A percentile compares a stretch with the other conserved stretches of the same genome.
Evolutionary conservation across 1,140 invertebrate species (phyloP).

Genomic region (Aricia agestis): DNA sequence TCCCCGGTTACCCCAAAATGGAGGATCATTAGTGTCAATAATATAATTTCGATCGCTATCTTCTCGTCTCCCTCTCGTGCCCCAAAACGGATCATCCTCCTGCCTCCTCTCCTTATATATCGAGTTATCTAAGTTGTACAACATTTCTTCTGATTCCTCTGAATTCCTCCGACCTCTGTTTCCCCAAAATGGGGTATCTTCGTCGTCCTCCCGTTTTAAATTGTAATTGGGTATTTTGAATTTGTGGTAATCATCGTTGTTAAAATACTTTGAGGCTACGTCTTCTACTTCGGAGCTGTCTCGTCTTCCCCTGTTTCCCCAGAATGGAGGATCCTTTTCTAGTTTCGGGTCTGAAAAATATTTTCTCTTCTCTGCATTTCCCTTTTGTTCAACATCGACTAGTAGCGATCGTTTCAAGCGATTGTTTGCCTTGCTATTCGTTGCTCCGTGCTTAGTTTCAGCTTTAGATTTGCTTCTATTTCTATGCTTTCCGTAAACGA

Average conservation of each 20-base stretch:
- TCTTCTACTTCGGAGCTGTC: conserved; percentile 32
- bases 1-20: conserved; percentile 49
- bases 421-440: conserved; percentile 35
- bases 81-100: conserved; percentile 51
- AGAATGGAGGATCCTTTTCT: conserved; percentile 51
- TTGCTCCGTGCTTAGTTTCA: conserved; percentile 32
- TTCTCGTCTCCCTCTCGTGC: conserved; percentile 38
- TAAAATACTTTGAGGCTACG: conserved; percentile 11
- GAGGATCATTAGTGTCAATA: conserved; percentile 21
- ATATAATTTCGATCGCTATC: not conserved
- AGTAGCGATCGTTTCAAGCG: conserved; percentile 45
- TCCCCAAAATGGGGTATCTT: conserved; percentile 50
- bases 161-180: conserved; percentile 38
- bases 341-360: conserved; percentile 18
- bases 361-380: conserved; percentile 24
- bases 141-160: conserved; percentile 28
- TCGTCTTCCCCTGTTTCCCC: conserved; percentile 52
- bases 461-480: conserved; percentile 47
- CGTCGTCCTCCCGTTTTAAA: conserved; percentile 32
- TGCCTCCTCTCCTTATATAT: conserved; percentile 28
- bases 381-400: conserved; percentile 26
- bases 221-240: conserved; percentile 1
- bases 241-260: conserved; percentile 1
- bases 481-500: conserved; percentile 42
- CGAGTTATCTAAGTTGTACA: conserved; percentile 7